Base-by-base conservation (phyloP, 2,113 vertebrate species). In the Caranx melampygus region DNA sequence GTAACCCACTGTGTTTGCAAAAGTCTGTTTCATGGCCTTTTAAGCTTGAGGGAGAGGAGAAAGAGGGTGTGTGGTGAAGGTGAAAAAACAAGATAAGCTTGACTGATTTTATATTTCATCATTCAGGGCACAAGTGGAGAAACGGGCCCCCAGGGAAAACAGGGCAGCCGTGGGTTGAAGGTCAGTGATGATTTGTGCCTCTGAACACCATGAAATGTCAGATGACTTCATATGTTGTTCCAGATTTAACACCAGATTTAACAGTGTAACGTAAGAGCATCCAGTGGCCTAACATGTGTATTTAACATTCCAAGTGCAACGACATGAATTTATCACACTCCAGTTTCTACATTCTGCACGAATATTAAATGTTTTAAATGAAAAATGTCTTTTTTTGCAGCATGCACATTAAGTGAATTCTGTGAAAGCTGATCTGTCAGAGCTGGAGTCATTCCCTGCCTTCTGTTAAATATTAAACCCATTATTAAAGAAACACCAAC, bases 101-200 rank as follows among this genome's bases (percentile, higher is more conserved):
- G 18, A 59, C 31, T 82, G 68, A 78, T 58, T 86, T 79, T 82
- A 20, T 81, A 16, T 84, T 75, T 88, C 37, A 34, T 87, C 61
- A 62, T 79, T 66, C 92, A 98, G 97, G 97, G 96, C 11, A 87
- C 93, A 52, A 95, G 93, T 82, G 97, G 97, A 13, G 96, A 95
- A 66, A 88, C 90, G 0, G 97, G 96, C 5, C 87, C 63, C 0
- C 89, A 83, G 15, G 96, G 96, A 34, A 94, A 94, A 73, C 89
- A 94, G 86, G 96, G 96, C 86, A 90, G 89, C 0, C 86, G 82
- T 40, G 96, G 96, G 78, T 82, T 87, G 81, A 98, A 97, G 96
- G 97, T 97, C 77, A 95, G 2, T 81, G 75, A 59, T 63, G 49
- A 73, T 81, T 64, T 82, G 57, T 58, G 69, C 3, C 3, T 31